A percentile compares a stretch with the other conserved stretches of the same genome.
These are phyloP conservation scores for Marasmarcha lunaedactyla DNA, from an alignment of 2,888 invertebrate genomes.

Conservation along the genomic window DNA sequence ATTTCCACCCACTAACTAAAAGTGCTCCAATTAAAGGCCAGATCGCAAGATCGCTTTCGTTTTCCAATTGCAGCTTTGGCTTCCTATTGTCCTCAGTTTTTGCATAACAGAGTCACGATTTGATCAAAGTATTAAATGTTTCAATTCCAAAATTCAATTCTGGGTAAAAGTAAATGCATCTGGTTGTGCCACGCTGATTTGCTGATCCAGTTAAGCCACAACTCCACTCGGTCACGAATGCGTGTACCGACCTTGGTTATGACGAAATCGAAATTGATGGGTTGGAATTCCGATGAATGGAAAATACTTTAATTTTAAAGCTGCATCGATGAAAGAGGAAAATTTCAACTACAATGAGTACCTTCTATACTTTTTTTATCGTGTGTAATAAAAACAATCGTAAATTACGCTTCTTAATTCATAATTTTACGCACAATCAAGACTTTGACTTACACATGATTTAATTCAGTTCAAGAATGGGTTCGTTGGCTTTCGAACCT, in stretches of 20 bases:
- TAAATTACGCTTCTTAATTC: too few relatives aligned
- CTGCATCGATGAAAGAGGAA: too few relatives aligned
- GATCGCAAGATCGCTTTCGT: slow-evolving; percentile 23
- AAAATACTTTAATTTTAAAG: too few relatives aligned
- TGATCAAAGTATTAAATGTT: slow-evolving; percentile 35
- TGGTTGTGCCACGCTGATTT: slow-evolving; percentile 35
- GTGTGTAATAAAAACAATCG: too few relatives aligned
- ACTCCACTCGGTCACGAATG: slow-evolving; percentile 30
- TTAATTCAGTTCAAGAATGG: too few relatives aligned
- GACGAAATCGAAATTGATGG: slow-evolving; percentile 48
- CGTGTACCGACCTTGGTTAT: slow-evolving; percentile 37
- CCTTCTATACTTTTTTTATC: too few relatives aligned
- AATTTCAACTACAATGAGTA: too few relatives aligned
- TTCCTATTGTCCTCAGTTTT: slow-evolving; percentile 44
- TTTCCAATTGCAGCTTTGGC: slow-evolving; percentile 23
- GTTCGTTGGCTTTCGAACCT: too few relatives aligned
- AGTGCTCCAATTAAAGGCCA: slow-evolving; percentile 10
- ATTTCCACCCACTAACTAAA: slow-evolving; percentile 1
- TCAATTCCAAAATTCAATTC: slow-evolving; percentile 34
- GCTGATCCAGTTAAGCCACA: slow-evolving; percentile 7
- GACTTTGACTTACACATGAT: too few relatives aligned
- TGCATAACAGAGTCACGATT: slow-evolving; percentile 59
- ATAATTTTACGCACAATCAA: too few relatives aligned
- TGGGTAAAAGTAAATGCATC: slow-evolving; percentile 44
- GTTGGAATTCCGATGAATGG: slow-evolving; percentile 12